These are phyloP conservation scores for Acrocephalus scirpaceus DNA, from an alignment of 2,797 vertebrate species.

Conservation along the genomic window DNA sequence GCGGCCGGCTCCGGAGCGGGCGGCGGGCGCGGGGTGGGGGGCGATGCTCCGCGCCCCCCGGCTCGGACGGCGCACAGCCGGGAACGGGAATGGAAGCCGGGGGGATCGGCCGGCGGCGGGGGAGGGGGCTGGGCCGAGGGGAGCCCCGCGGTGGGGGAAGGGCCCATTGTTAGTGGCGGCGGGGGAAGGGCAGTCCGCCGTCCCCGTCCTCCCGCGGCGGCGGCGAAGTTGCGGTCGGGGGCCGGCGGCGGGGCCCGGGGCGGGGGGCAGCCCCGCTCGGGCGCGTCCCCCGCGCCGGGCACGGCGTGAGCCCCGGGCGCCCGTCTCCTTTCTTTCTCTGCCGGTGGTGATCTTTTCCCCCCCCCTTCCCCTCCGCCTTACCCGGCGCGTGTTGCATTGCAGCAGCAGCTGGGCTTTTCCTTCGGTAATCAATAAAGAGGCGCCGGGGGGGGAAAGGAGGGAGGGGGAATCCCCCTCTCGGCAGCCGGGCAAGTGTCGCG, in stretches of 20 bases:
- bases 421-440: constrained; percentile 64
- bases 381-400: constrained; percentile 77
- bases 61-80: neutral
- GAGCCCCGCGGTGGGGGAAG: constrained; percentile 21
- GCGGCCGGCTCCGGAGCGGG: neutral
- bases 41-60: neutral
- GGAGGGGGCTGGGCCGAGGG: neutral
- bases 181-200: constrained; percentile 1
- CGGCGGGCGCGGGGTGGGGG: neutral
- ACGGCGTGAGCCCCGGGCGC: neutral
- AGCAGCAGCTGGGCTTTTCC: constrained; percentile 65
- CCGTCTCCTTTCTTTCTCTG: neutral
- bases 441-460: neutral
- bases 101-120: neutral
- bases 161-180: constrained; percentile 31
- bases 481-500: neutral
- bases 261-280: neutral
- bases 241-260: neutral
- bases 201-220: neutral
- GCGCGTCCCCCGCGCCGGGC: neutral
- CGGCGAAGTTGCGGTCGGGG: neutral
- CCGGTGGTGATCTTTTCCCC: neutral
- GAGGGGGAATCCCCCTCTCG: neutral
- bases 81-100: neutral
- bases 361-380: neutral